Evolutionary conservation across 2,113 vertebrate species (phyloP).

Genomic region (Steatornis caripensis): DNA sequence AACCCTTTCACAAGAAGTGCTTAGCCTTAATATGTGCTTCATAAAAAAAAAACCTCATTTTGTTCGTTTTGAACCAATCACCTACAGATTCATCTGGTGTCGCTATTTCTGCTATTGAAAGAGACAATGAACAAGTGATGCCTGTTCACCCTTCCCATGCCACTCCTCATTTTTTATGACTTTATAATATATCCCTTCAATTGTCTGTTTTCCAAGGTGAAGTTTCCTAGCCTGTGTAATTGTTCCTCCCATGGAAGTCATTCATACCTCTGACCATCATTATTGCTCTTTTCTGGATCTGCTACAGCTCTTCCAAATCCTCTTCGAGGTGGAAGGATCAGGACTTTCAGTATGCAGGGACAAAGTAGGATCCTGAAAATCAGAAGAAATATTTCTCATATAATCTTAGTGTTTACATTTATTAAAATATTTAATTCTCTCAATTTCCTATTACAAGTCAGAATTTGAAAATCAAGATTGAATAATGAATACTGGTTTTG

Average conservation of each 20-base stretch:
- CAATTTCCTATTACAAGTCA: neutral
- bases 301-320: neutral
- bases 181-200: neutral
- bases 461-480: neutral
- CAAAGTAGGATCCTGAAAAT: neutral
- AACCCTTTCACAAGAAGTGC: neutral
- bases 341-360: neutral
- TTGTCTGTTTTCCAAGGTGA: neutral
- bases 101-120: neutral
- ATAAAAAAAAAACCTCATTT: neutral
- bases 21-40: neutral
- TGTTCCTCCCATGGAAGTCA: neutral
- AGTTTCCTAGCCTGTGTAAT: neutral
- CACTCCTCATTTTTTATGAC: constrained; percentile 27
- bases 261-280: neutral
- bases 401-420: neutral
- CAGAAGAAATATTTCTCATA: neutral
- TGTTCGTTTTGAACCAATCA: neutral
- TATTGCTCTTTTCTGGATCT: neutral
- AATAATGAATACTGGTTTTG: neutral
- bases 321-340: neutral
- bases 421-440: neutral
- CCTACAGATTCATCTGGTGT: neutral
- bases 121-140: neutral
- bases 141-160: neutral